Base-by-base conservation (phyloP, 2,797 vertebrate species). In the Intellagama lesueurii region DNA sequence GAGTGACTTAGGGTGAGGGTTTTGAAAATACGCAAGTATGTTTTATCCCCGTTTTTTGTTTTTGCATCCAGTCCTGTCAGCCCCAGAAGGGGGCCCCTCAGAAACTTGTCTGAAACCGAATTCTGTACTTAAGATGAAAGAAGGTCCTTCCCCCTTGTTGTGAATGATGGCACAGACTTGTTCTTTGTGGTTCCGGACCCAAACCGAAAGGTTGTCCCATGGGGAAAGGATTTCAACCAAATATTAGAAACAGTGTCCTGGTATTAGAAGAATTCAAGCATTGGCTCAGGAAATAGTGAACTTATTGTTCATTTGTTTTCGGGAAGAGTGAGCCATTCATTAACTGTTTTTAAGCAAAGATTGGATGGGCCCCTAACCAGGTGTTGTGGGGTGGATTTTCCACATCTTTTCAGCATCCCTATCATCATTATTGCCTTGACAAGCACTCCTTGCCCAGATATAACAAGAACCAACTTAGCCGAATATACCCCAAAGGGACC, bases 401-500 rank as follows among this genome's bases (percentile, higher is more conserved):
- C 35, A 17, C 5, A 22, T 19, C 16, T 1, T 75, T 17, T 16
- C 35, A 70, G 40, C 40, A 40, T 40, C 14, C 60, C 60, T 64
- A 64, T 64, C 17, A 16, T 47, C 5, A 0, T 49, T 40, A 32
- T 69, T 69, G n/a, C 94, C 95, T 86, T 97, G 93, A 97, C 95
- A 2, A 69, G 4, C 1, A 17, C 14, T 4, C 85, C 66, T 24
- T 47, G 75, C 91, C 77, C 94, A 99, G 98, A 95, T 99, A 99
- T 96, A 99, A 99, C 90, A 99, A 99, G 95, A 98, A 98, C 90
- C 98, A 99, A 96, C 94, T 99, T 81, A 99, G 98, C 93, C 97
- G 98, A 16, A 98, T 99, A 91, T 99, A 99, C 94, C 98, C 98
- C n/a, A 99, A 98, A 96, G 98, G 98, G 80, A 99, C 98, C 0